phyloP scores from a whole-genome alignment of 1,140 invertebrate species.

The Cardiocondyla obscurior region DNA sequence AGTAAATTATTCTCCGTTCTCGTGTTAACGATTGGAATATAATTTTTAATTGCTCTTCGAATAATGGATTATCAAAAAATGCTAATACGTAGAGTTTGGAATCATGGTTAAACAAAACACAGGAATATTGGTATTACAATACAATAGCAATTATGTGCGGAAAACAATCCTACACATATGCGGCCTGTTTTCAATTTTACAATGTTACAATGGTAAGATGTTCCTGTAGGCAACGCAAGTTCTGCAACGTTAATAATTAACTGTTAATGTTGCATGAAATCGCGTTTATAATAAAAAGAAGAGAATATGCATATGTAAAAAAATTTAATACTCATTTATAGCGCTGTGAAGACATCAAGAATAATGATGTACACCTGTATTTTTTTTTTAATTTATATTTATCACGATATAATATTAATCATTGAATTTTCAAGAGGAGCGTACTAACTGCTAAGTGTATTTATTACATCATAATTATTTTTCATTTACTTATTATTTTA shows the following conservation, averaged over 20 bases:
- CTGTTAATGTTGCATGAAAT: slow-evolving; percentile 15
- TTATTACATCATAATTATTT: neutral
- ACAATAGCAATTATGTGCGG: neutral
- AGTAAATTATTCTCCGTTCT: slow-evolving; percentile 11
- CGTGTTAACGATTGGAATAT: neutral
- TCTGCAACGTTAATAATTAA: neutral
- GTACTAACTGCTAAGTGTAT: neutral
- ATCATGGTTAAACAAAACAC: neutral
- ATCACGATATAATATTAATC: no score
- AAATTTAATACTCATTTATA: neutral
- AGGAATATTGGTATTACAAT: neutral
- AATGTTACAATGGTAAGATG: neutral
- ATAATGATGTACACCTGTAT: neutral
- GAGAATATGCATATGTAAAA: neutral
- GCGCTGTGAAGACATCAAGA: neutral
- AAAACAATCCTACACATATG: slow-evolving; percentile 12
- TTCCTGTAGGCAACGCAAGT: neutral
- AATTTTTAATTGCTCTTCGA: slow-evolving; percentile 10
- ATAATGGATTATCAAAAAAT: slow-evolving; percentile 32
- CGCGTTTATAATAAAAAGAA: neutral
- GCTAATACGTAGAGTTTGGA: neutral
- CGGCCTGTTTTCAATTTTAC: neutral
- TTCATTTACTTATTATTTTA: neutral
- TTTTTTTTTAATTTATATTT: neutral
- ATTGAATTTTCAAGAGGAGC: neutral